phyloP scores from a whole-genome alignment of 2,797 vertebrate species.

The Discoglossus pictus region DNA sequence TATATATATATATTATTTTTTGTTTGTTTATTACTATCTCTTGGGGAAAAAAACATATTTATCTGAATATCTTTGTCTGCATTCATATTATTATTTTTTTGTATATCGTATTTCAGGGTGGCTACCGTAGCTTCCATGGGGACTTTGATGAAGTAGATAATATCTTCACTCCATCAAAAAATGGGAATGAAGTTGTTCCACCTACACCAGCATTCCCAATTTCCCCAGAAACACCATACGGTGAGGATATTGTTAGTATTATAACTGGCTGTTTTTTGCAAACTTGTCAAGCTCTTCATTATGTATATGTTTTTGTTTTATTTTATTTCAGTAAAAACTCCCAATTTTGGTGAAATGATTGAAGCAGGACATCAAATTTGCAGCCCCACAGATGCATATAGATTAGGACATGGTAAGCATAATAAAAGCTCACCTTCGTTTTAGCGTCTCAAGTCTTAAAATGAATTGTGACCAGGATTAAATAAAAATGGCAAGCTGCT shows the following conservation, averaged over 20 bases:
- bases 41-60: too few species aligned
- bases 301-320: background rate
- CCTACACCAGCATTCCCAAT: conserved; percentile 81
- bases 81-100: background rate
- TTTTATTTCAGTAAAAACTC: conserved; percentile 72
- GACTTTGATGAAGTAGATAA: conserved; percentile 66
- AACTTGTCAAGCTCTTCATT: background rate
- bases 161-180: conserved; percentile 61
- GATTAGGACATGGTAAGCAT: conserved; percentile 72
- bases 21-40: too few species aligned
- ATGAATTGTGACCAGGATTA: too few species aligned
- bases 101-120: conserved; percentile 63
- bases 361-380: conserved; percentile 49
- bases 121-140: conserved; percentile 60
- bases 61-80: too few species aligned
- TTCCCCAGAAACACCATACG: conserved; percentile 74
- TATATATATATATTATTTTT: too few species aligned
- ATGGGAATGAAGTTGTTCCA: conserved; percentile 66
- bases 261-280: background rate
- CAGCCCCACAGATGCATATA: conserved; percentile 62
- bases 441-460: too few species aligned
- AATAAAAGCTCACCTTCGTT: too few species aligned
- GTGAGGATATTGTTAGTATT: conserved; percentile 55
- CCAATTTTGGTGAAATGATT: conserved; percentile 65
- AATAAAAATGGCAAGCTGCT: too few species aligned